A percentile compares a stretch with the other conserved stretches of the same genome.
Conservation (phyloP, 1,140 invertebrate species). For the Papilio dardanus region DNA sequence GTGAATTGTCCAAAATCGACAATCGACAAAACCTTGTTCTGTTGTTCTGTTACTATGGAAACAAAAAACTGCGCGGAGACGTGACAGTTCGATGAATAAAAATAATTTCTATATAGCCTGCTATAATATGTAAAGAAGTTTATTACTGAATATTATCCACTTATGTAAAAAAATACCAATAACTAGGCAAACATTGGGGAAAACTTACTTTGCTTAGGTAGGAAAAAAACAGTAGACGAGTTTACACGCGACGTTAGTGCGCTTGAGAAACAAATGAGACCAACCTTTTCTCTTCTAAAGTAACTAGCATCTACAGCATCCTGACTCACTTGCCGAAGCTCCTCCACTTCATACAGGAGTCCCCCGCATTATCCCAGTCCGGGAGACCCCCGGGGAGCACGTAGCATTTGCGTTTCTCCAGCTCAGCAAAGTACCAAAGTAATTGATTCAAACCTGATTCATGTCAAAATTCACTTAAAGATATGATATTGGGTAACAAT, state of each 20-base stretch:
- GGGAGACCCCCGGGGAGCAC: constrained; percentile 84
- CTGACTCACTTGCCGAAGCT: constrained; percentile 90
- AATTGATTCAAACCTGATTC: constrained; percentile 92
- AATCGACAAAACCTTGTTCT: constrained; percentile 7
- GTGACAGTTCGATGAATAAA: not conserved
- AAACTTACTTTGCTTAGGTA: too few species aligned
- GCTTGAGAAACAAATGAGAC: not conserved
- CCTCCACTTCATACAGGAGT: constrained; percentile 93
- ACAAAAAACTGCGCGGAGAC: not conserved
- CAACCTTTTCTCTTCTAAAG: not conserved
- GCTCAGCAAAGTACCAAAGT: constrained; percentile 96
- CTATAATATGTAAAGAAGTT: not conserved
- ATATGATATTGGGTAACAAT: not conserved
- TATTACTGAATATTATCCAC: too few species aligned
- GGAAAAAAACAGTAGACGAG: too few species aligned
- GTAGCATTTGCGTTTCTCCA: constrained; percentile 93
- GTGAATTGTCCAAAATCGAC: not conserved
- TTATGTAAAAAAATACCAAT: too few species aligned
- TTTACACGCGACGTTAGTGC: not conserved
- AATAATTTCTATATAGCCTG: not conserved
- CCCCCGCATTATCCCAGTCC: constrained; percentile 90
- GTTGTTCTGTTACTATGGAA: constrained; percentile 4
- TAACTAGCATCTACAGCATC: constrained; percentile 2
- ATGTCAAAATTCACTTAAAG: constrained; percentile 24
- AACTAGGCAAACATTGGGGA: too few species aligned